Base-by-base conservation (phyloP, 2,888 invertebrate genomes). In the Drosophila prostipennis region DNA sequence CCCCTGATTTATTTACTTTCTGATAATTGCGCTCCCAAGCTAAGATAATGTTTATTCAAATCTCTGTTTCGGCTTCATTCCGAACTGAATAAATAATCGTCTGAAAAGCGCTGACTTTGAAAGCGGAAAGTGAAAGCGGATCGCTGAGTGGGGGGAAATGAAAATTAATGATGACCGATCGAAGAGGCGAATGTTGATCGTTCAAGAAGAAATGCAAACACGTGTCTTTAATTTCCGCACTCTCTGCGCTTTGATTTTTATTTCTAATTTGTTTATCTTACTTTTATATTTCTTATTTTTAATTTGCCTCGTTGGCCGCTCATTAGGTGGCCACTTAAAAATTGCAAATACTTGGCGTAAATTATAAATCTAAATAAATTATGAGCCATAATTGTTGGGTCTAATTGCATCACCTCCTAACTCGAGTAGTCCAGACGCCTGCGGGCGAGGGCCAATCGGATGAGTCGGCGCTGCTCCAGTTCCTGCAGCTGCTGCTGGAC, bases 401-500 rank as follows among this genome's bases (percentile, higher is more conserved):
- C 3, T 48, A 52, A 26, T 26, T 26, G 6, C 1, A 0, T 26
- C 26, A 6, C 26, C 26, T 26, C 13, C 46, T 72, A 60, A 46
- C 52, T 52, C 16, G 67, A 52, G 45, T 52, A 55, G 2, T 75
- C 32, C 42, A 60, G 59, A 19, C 57, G 59, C 26, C 43, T 39
- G 10, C 58, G 46, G 0, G 53, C 68, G n/a, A 71, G 16, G 7
- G 63, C 77, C 26, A 81, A 51, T 46, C 46, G 68, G n/a, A 81
- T 26, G 32, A 65, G 63, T 36, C 85, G 71, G 14, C 82, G 79
- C 58, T 61, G 71, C 46, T 81, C 58, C 52, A 85, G 29, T 1
- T 80, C 79, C 48, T 77, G 54, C 61, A 85, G 34, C 29, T 79
- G 85, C 11, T 80, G 79, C 26, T 53, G 64, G 29, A 80, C 79